Conservation (phyloP, 2,888 invertebrate genomes). For the Pasiphila rectangulata region DNA sequence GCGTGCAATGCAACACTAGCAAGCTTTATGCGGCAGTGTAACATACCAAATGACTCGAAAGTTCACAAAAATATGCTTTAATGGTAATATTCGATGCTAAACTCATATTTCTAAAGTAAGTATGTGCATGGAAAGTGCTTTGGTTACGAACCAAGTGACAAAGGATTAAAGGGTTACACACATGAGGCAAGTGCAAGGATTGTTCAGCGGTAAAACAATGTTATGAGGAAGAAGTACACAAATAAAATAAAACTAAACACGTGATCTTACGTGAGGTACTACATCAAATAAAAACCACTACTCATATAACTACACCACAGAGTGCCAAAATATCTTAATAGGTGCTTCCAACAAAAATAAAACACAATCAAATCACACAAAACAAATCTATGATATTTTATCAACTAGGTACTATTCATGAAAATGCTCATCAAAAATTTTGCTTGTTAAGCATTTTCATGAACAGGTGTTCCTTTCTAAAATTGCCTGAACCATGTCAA, state of each 20-base stretch:
- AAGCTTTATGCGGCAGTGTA: slow-evolving; percentile 10
- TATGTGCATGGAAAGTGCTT: neutral
- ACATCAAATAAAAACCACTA: neutral
- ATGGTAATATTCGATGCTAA: neutral
- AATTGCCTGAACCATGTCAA: too few relatives aligned
- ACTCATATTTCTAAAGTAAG: neutral
- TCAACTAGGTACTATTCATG: too few relatives aligned
- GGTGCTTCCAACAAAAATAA: too few relatives aligned
- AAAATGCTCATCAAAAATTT: too few relatives aligned
- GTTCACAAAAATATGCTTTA: neutral
- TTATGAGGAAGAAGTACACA: neutral
- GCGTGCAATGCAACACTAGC: slow-evolving; percentile 23
- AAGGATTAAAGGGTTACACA: too few relatives aligned
- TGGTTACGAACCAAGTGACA: neutral
- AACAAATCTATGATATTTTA: too few relatives aligned
- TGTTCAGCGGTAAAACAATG: neutral
- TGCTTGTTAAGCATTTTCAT: too few relatives aligned
- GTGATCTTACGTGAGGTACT: neutral
- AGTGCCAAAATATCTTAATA: neutral
- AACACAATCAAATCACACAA: too few relatives aligned
- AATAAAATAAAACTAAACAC: neutral
- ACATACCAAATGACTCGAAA: neutral
- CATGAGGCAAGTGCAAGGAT: neutral
- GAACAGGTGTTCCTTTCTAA: too few relatives aligned
- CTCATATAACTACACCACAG: neutral